These are phyloP conservation scores for Clostera curtula DNA, from an alignment of 2,888 invertebrate genomes.

Conservation along the genomic window DNA sequence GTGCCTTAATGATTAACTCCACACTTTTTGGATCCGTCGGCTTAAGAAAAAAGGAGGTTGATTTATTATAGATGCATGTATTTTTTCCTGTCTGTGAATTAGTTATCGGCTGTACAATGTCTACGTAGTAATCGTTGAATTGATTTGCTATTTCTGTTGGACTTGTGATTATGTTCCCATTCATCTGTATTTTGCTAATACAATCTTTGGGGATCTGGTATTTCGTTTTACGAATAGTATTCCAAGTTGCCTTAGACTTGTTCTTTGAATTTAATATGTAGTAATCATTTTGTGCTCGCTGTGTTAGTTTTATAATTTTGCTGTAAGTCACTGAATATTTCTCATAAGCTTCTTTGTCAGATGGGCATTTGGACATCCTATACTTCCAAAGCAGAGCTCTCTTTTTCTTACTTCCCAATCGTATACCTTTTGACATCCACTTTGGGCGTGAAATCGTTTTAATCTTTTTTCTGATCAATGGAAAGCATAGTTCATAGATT, in stretches of 20 bases:
- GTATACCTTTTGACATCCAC: constrained; percentile 3
- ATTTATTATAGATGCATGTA: not conserved
- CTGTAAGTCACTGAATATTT: too few species aligned
- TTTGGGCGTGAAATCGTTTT: not conserved
- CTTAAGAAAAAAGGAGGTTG: constrained; percentile 2
- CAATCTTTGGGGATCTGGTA: constrained; percentile 1
- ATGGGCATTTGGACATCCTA: not conserved
- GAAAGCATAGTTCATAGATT: constrained; percentile 6
- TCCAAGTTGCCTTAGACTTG: constrained; percentile 2
- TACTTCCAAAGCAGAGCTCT: constrained; percentile 4
- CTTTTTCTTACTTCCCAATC: constrained; percentile 2
- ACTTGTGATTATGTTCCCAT: not conserved
- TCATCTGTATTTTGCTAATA: not conserved
- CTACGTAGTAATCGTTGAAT: constrained; percentile 1
- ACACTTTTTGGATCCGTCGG: constrained; percentile 1
- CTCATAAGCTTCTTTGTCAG: not conserved
- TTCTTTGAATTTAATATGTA: not conserved
- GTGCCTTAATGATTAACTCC: constrained; percentile 1
- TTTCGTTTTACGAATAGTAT: constrained; percentile 1
- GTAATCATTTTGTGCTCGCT: not conserved
- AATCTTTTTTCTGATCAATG: constrained; percentile 3
- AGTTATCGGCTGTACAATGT: too few species aligned
- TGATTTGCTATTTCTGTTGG: constrained; percentile 1
- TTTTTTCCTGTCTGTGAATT: too few species aligned
- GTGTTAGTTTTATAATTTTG: constrained; percentile 1